phyloP scores from a whole-genome alignment of 1,140 invertebrate species.

The Helicorthomorpha holstii region DNA sequence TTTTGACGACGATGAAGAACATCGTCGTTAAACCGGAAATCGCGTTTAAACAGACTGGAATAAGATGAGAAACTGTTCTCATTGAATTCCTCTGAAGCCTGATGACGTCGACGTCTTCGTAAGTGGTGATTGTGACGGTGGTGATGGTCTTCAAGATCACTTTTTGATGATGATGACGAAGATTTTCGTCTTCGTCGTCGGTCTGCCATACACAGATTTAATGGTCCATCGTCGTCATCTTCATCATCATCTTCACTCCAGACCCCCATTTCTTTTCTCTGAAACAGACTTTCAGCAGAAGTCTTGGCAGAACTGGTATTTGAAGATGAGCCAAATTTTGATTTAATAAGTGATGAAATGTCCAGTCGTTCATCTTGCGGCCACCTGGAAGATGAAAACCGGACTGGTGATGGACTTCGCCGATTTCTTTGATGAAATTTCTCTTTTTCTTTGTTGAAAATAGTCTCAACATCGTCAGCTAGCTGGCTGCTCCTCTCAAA shows the following conservation, averaged over 20 bases:
- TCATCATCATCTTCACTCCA: not conserved
- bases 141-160: not conserved
- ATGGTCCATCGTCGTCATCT: slow-evolving; percentile 38
- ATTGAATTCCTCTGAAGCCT: not conserved
- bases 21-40: not conserved
- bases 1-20: not conserved
- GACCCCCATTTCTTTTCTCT: not conserved
- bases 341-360: not conserved
- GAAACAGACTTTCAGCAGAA: not conserved
- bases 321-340: not conserved
- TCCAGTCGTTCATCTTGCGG: not conserved
- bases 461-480: no score
- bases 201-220: slow-evolving; percentile 62
- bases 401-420: not conserved
- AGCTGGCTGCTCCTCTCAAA: no score
- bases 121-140: not conserved
- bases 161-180: not conserved
- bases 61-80: not conserved
- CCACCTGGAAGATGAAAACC: not conserved
- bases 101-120: not conserved
- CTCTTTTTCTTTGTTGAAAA: no score
- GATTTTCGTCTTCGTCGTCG: not conserved
- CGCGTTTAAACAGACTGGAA: not conserved
- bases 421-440: no score
- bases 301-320: not conserved